A percentile compares a stretch with the other conserved stretches of the same genome.
Evolutionary conservation across 2,888 invertebrate genomes (phyloP).

Genomic region (Prenolepis imparis): DNA sequence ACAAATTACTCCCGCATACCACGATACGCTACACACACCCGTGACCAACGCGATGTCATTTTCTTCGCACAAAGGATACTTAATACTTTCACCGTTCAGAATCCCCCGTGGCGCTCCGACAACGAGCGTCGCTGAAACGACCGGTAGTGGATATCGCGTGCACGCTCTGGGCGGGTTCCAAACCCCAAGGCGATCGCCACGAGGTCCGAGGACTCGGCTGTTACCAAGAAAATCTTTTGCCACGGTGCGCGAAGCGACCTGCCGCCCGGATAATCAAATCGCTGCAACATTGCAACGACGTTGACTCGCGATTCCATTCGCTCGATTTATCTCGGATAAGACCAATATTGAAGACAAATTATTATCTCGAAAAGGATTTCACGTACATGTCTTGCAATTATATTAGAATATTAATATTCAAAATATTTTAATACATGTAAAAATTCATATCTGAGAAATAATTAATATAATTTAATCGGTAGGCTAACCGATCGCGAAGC

Average conservation of each 20-base stretch:
- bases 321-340: constrained; percentile 19
- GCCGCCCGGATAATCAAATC: constrained; percentile 59
- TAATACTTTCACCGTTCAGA: constrained; percentile 46
- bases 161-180: constrained; percentile 83
- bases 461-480: neutral
- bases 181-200: constrained; percentile 82
- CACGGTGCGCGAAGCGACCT: constrained; percentile 29
- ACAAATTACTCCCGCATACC: constrained; percentile 25
- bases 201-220: constrained; percentile 84
- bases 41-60: constrained; percentile 47
- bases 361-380: neutral
- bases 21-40: constrained; percentile 19
- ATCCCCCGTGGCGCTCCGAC: constrained; percentile 59
- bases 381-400: neutral
- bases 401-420: no score
- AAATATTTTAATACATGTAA: neutral
- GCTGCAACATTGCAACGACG: constrained; percentile 46
- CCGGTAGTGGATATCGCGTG: constrained; percentile 82
- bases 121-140: constrained; percentile 80
- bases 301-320: constrained; percentile 1
- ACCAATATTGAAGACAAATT: neutral
- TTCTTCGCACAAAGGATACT: constrained; percentile 52
- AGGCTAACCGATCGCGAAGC: neutral
- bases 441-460: neutral
- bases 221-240: constrained; percentile 83